phyloP scores from a whole-genome alignment of 2,797 vertebrate species.

The Cyclura pinguis region DNA sequence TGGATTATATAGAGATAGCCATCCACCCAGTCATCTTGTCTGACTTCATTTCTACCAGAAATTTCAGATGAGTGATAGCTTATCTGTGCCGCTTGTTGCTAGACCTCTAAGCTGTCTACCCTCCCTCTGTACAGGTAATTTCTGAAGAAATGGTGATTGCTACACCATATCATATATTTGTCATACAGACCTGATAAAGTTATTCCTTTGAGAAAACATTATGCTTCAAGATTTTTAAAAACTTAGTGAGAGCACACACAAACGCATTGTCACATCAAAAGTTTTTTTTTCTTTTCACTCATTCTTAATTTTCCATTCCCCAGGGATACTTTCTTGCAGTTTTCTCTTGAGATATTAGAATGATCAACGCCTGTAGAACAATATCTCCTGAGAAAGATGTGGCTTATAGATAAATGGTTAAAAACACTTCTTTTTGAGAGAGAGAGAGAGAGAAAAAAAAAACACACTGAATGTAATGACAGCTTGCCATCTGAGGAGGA shows the following conservation, averaged over 20 bases:
- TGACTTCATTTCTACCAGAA: neutral
- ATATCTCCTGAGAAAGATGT: neutral
- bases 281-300: slow-evolving; percentile 23
- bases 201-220: slow-evolving; percentile 18
- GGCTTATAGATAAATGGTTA: neutral
- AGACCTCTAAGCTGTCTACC: neutral
- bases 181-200: neutral
- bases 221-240: neutral
- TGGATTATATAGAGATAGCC: neutral
- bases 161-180: neutral
- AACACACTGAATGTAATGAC: neutral
- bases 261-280: neutral
- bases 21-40: neutral
- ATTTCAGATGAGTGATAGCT: neutral
- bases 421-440: neutral
- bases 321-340: neutral
- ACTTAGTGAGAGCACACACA: neutral
- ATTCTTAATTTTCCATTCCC: slow-evolving; percentile 7
- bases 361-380: neutral
- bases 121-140: neutral
- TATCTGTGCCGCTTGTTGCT: neutral
- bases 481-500: neutral
- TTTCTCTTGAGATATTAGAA: neutral
- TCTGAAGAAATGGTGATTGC: neutral
- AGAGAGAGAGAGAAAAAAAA: neutral